These are phyloP conservation scores for Cynodonichthys magdalenae DNA, from an alignment of 2,797 vertebrate species.

Conservation along the genomic window DNA sequence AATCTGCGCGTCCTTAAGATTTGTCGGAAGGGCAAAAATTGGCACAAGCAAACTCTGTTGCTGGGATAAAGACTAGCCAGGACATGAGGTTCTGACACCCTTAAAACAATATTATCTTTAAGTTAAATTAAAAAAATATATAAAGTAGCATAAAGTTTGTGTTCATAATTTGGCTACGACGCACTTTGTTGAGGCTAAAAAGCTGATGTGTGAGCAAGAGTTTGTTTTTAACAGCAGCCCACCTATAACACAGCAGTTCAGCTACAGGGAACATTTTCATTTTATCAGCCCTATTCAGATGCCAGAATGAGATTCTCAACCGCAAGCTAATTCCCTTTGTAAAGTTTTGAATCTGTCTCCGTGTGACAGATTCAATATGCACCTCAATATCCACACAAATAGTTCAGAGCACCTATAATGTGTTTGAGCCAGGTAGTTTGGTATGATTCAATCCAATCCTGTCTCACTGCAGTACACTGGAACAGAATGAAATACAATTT, in stretches of 20 bases:
- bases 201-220: not conserved
- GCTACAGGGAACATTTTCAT: conserved; percentile 27
- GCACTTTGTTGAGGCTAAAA: not conserved
- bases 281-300: conserved; percentile 36
- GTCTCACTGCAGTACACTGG: conserved; percentile 42
- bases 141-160: too few species aligned
- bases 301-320: conserved; percentile 40
- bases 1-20: too few species aligned
- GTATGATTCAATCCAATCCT: conserved; percentile 52
- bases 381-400: conserved; percentile 48
- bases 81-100: not conserved
- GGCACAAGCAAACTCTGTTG: too few species aligned
- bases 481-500: conserved; percentile 45
- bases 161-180: not conserved
- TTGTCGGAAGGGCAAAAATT: too few species aligned
- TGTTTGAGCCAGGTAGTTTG: conserved; percentile 49
- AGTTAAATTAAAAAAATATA: too few species aligned
- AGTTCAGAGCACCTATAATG: conserved; percentile 47
- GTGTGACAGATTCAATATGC: conserved; percentile 59
- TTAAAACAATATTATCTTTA: too few species aligned
- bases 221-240: conserved; percentile 6
- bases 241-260: not conserved
- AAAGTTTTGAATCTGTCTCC: conserved; percentile 29
- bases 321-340: conserved; percentile 34
- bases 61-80: not conserved